Evolutionary conservation across 2,797 vertebrate genomes (phyloP), one percentile per base, ranked within the genome.

Genomic region (Hyperoplus lanceolatus): DNA sequence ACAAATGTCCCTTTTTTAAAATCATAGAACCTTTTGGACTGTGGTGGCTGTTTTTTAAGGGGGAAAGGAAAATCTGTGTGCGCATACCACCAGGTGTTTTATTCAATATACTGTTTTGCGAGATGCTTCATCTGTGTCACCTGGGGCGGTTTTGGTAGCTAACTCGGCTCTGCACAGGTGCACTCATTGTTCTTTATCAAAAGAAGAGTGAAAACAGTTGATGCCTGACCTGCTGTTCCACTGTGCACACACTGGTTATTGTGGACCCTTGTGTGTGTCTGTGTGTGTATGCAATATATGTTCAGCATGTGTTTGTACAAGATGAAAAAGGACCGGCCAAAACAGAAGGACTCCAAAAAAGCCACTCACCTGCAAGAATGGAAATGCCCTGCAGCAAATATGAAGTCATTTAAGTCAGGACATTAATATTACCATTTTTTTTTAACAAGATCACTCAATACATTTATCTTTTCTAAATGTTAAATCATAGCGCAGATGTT

Each of bases 171-270:
- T 5, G 29, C 84, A 83, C 91, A 93, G 91, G 90, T 93, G 93
- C 16, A 51, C 67, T 82, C 85, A 85, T 88, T 92, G 87, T 92
- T 90, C 86, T 70, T 57, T 63, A 85, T 88, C 79, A 90, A 90
- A 88, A 86, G 74, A 80, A 77, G 72, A 75, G 50, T 57, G 55
- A 76, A 84, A 76, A 73, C 63, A 82, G 80, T 85, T 79, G 76
- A 70, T 84, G 66, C 42, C 70, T 55, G 83, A 82, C 77, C 75
- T 77, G 81, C 80, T 86, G 85, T 74, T 88, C 63, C 56, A 58
- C 76, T 66, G 68, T 82, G 63, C 77, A 50, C 64, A 75, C 70
- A 79, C 18, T 39, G 56, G 64, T 70, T 49, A 70, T 4, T 73
- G 56, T 62, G 43, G 75, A 42, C 39, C 54, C 48, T 8, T 70